phyloP scores from a whole-genome alignment of 2,113 vertebrate genomes.

The Forbesichthys agassizii region DNA sequence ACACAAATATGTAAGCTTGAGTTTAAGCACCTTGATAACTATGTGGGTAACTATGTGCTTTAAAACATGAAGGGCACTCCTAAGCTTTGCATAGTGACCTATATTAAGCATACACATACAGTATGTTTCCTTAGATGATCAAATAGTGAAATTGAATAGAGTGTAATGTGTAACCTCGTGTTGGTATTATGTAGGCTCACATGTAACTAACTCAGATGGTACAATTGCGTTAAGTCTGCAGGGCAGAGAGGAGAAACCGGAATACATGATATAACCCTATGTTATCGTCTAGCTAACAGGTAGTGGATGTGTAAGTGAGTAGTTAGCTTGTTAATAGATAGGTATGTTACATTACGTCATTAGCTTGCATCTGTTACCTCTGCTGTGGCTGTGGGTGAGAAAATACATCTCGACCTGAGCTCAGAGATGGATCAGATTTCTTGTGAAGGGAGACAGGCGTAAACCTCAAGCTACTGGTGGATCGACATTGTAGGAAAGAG shows the following conservation, averaged over 20 bases:
- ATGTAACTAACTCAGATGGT: no score
- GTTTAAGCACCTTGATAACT: not conserved
- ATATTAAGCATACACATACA: slow-evolving; percentile 1
- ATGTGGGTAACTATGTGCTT: not conserved
- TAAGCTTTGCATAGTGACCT: not conserved
- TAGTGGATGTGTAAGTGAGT: not conserved
- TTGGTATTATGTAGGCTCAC: no score
- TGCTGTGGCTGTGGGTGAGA: slow-evolving; percentile 30
- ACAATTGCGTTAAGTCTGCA: no score
- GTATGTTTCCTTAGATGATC: slow-evolving; percentile 24
- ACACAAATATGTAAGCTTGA: slow-evolving; percentile 14
- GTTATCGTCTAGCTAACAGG: not conserved
- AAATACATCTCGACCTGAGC: slow-evolving; percentile 39
- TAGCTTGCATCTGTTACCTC: slow-evolving; percentile 14
- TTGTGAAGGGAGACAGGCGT: slow-evolving; percentile 23
- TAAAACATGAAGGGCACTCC: not conserved
- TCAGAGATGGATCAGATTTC: slow-evolving; percentile 59
- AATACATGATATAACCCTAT: no score
- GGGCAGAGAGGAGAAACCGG: not conserved
- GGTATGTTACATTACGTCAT: slow-evolving; percentile 1
- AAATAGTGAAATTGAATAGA: slow-evolving; percentile 30
- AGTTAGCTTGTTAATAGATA: slow-evolving; percentile 2
- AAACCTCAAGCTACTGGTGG: slow-evolving; percentile 30
- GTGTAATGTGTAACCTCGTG: slow-evolving; percentile 1
- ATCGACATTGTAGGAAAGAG: slow-evolving; percentile 40